Evolutionary conservation across 2,888 invertebrate genomes (phyloP).

Genomic region (Lottia gigantea): DNA sequence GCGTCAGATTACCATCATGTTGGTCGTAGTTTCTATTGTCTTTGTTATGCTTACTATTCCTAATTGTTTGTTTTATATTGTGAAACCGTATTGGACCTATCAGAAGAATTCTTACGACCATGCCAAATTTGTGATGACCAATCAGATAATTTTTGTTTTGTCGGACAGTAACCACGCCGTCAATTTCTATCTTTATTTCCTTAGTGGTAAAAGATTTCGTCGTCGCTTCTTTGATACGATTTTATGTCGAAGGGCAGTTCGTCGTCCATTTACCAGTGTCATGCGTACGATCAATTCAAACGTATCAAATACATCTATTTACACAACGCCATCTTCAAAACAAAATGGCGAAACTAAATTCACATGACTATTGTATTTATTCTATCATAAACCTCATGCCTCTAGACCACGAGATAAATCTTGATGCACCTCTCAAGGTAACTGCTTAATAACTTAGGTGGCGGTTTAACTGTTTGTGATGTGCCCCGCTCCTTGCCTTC

Average conservation of each 20-base stretch:
- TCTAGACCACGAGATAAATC: no score
- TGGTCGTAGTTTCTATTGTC: conserved; percentile 47
- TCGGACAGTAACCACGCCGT: conserved; percentile 19
- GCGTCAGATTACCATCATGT: conserved; percentile 54
- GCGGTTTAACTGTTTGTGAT: no score
- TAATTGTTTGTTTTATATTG: conserved; percentile 50
- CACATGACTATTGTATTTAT: not conserved
- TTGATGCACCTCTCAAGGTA: no score
- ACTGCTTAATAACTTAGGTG: no score
- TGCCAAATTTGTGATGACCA: conserved; percentile 40
- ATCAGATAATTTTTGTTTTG: conserved; percentile 28
- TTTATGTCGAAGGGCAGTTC: not conserved
- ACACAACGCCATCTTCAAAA: conserved; percentile 13
- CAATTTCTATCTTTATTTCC: conserved; percentile 22
- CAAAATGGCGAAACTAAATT: conserved; percentile 7
- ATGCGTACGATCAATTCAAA: conserved; percentile 22
- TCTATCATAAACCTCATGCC: no score
- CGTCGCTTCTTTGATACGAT: conserved; percentile 14
- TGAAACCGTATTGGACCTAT: conserved; percentile 43
- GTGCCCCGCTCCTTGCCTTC: no score
- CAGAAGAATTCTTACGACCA: conserved; percentile 28
- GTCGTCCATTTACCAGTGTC: conserved; percentile 16
- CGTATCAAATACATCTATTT: conserved; percentile 21
- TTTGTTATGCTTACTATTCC: conserved; percentile 52
- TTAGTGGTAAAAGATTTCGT: conserved; percentile 16